These are phyloP conservation scores for Laticauda laticaudata DNA, from an alignment of 2,113 vertebrate species.

Conservation along the genomic window DNA sequence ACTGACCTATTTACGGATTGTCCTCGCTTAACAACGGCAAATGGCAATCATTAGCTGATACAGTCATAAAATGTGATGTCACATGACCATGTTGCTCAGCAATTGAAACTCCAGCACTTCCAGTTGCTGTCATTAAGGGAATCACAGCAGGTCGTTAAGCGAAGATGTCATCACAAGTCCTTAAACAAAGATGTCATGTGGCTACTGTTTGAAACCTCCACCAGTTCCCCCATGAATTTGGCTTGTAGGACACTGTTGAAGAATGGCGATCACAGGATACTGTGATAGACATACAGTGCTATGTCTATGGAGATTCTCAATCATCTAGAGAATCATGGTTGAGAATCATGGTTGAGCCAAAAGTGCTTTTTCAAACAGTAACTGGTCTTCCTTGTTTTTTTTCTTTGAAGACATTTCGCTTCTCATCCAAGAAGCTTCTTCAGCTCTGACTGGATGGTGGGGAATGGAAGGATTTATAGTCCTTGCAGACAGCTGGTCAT, in stretches of 20 bases:
- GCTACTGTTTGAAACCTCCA: background rate
- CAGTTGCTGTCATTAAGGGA: background rate
- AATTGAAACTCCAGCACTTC: background rate
- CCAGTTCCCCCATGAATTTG: background rate
- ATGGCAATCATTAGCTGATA: background rate
- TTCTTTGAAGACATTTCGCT: too few relatives aligned
- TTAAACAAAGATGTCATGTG: background rate
- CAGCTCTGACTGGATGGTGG: too few relatives aligned
- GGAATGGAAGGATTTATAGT: too few relatives aligned
- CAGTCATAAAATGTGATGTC: background rate
- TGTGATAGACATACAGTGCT: background rate
- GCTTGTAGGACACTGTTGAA: background rate
- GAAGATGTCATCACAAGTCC: background rate
- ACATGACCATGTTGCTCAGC: background rate
- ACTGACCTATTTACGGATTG: background rate
- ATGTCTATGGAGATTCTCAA: background rate
- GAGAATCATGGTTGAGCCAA: too few relatives aligned
- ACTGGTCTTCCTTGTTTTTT: too few relatives aligned
- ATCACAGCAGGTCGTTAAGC: background rate
- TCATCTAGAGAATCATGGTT: too few relatives aligned
- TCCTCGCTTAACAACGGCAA: background rate
- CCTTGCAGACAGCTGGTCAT: too few relatives aligned
- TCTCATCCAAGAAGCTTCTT: too few relatives aligned
- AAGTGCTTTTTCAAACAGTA: too few relatives aligned
- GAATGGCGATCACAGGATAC: background rate